Conservation (phyloP, 2,797 vertebrate genomes). For the Hoplostethus atlanticus region DNA sequence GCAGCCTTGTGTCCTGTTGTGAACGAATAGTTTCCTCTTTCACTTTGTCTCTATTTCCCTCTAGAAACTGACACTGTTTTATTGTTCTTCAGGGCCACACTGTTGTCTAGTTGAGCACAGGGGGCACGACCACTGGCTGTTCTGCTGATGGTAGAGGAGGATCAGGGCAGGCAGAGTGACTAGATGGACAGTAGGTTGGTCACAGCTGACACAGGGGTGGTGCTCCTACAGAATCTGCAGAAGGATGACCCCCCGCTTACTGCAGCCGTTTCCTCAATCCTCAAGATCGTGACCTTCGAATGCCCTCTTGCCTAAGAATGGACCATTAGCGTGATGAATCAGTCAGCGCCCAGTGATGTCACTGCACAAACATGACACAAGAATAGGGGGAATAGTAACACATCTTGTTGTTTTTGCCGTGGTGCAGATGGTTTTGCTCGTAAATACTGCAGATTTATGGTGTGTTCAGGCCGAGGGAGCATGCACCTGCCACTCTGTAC, state of each 20-base stretch:
- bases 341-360: conserved; percentile 73
- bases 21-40: conserved; percentile 98
- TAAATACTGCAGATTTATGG: conserved; percentile 72
- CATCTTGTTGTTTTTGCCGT: conserved; percentile 68
- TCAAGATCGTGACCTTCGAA: conserved; percentile 77
- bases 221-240: conserved; percentile 61
- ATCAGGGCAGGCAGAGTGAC: conserved; percentile 30
- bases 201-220: conserved; percentile 74
- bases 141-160: conserved; percentile 40
- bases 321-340: conserved; percentile 69
- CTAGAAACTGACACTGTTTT: conserved; percentile 90
- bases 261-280: conserved; percentile 77
- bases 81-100: conserved; percentile 81
- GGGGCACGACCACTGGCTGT: conserved; percentile 48
- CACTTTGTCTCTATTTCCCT: conserved; percentile 88
- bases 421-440: conserved; percentile 45
- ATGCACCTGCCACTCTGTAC: conserved; percentile 69
- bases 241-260: conserved; percentile 81
- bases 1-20: conserved; percentile 91
- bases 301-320: conserved; percentile 73
- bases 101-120: conserved; percentile 43
- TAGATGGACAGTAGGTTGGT: conserved; percentile 51
- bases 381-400: conserved; percentile 56
- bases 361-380: conserved; percentile 71
- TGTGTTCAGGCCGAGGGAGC: background rate